A percentile compares a stretch with the other conserved stretches of the same genome.
phyloP scores from a whole-genome alignment of 2,888 invertebrate species.

The Galerucella calmariensis region DNA sequence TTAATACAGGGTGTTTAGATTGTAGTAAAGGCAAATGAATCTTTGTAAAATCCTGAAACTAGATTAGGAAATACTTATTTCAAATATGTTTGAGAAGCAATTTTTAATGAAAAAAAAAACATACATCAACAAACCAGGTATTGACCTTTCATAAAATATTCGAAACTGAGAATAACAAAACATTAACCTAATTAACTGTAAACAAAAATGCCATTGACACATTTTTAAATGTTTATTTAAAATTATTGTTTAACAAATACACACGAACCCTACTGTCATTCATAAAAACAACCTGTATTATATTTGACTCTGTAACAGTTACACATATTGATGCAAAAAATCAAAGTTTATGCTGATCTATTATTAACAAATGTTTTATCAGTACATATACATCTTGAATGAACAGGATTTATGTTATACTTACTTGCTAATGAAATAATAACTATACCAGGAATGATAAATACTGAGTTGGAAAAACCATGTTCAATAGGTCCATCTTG shows the following conservation, averaged over 20 bases:
- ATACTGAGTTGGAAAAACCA: slow-evolving; percentile 88
- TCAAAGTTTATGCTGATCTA: too few species aligned
- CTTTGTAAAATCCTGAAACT: neutral
- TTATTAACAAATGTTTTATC: neutral
- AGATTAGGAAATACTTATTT: too few species aligned
- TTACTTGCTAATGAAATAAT: slow-evolving; percentile 83
- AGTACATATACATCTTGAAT: neutral
- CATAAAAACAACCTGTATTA: too few species aligned
- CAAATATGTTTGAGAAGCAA: too few species aligned
- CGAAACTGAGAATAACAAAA: neutral
- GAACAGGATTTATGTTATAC: slow-evolving; percentile 48
- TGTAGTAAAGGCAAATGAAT: neutral
- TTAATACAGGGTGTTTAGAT: neutral
- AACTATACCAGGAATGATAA: slow-evolving; percentile 85
- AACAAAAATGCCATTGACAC: neutral
- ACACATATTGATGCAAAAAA: too few species aligned
- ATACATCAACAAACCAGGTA: neutral
- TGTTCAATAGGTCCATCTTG: slow-evolving; percentile 85
- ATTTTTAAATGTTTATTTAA: neutral
- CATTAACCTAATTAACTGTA: neutral
- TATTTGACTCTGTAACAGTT: too few species aligned
- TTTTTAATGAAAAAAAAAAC: neutral
- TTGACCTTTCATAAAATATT: neutral
- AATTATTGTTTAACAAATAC: neutral
- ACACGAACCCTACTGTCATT: too few species aligned